These are phyloP conservation scores for Bombus superbus DNA, from an alignment of 1,140 invertebrate species.

Conservation along the genomic window DNA sequence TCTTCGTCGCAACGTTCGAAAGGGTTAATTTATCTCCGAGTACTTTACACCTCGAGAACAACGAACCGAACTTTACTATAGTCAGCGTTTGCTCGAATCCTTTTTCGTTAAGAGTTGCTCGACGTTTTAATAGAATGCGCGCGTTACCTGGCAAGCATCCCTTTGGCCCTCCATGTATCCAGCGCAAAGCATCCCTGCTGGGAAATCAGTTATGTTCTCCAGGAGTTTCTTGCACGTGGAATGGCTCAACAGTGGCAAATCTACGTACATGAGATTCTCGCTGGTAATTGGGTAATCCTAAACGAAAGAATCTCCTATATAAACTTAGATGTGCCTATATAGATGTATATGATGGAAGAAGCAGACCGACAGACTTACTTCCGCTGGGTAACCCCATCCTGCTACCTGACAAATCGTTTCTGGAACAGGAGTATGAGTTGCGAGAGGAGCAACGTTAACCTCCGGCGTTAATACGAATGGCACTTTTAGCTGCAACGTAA, in stretches of 20 bases:
- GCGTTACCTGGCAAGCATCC: conserved; percentile 87
- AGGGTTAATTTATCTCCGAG: no score
- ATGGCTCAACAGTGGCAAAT: conserved; percentile 77
- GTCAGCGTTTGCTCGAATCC: conserved; percentile 46
- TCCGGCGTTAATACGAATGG: conserved; percentile 47
- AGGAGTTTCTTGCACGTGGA: conserved; percentile 74
- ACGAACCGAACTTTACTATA: not conserved
- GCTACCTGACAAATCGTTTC: conserved; percentile 74
- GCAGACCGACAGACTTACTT: conserved; percentile 52
- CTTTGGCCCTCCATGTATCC: conserved; percentile 86
- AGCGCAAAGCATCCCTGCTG: conserved; percentile 88
- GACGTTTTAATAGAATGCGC: not conserved
- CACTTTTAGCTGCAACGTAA: conserved; percentile 40
- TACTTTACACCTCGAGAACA: not conserved
- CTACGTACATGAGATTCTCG: conserved; percentile 76
- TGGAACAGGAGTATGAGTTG: not conserved
- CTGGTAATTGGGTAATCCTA: conserved; percentile 50
- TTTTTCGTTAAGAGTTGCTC: not conserved
- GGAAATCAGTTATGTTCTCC: conserved; percentile 78
- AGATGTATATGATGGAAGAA: not conserved
- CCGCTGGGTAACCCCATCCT: conserved; percentile 79
- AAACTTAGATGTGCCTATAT: not conserved
- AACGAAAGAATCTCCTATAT: not conserved
- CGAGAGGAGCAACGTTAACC: conserved; percentile 33
- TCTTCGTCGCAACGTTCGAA: no score